Evolutionary conservation across 2,888 invertebrate genomes (phyloP), one percentile per base, ranked within the genome.

Genomic region (Sylvicola cinctus): DNA sequence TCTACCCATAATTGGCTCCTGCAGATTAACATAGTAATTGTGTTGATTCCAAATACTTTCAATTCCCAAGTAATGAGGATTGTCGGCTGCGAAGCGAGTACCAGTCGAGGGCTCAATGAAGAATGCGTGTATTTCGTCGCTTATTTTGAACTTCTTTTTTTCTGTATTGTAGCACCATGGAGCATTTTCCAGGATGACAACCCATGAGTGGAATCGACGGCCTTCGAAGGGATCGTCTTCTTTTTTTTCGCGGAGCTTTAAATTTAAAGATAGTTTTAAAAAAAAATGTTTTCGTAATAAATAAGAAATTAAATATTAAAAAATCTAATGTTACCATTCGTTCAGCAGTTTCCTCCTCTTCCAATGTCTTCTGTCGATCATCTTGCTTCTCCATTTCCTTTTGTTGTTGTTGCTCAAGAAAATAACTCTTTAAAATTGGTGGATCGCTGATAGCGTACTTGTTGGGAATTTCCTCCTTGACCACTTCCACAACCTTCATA

Each of bases 21-120:
- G 79, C 45, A 72, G 54, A 45, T 77, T 76, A 0, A 73, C 74
- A 63, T 80, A 85, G 52, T 83, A 90, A 56, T 93, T 91, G 33
- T 66, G 61, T 47, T 87, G 61, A 46, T 88, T 87, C 72, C 90
- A 93, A 33, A 90, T 56, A 42, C 77, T 75, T 48, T 91, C 87
- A 4, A 91, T 63, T 2, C 76, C 69, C 20, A 75, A 67, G 46
- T 85, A 90, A 38, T 70, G 62, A 3, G 61, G 52, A 15, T 67
- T 61, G 28, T 59, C 49, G 1, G 74, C 49, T 0, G 70, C 62
- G 41, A 73, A 66, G 0, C 60, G 50, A 12, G 66, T 61, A 0
- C 90, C 91, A 1, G 85, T 80, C 12, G 77, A 70, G 2, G 90
- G 75, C 47, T 91, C 91, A 27, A 91, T 71, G 51, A 88, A 91